Percentiles rank a stretch among this genome's conserved stretches.
phyloP scores from a whole-genome alignment of 2,888 invertebrate genomes.

The Harpalus rubripes region DNA sequence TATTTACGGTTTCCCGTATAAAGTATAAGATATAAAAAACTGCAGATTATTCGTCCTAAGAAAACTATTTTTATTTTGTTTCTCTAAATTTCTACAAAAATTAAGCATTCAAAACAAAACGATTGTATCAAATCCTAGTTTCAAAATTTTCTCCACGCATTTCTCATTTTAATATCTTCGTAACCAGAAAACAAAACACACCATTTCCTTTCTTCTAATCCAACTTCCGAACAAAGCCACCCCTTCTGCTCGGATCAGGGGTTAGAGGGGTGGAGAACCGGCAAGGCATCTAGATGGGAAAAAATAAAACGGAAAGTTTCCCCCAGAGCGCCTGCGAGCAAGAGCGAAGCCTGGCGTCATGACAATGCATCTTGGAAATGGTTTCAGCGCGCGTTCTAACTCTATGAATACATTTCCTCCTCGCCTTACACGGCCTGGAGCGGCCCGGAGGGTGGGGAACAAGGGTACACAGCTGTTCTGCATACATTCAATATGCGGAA shows the following conservation, averaged over 20 bases:
- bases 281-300: slow-evolving; percentile 61
- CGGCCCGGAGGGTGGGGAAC: slow-evolving; percentile 2
- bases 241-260: neutral
- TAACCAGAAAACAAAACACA: slow-evolving; percentile 6
- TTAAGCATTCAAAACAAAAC: neutral
- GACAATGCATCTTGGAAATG: slow-evolving; percentile 78
- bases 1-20: no score
- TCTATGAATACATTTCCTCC: slow-evolving; percentile 73
- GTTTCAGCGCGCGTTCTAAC: slow-evolving; percentile 72
- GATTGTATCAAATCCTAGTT: neutral
- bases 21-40: neutral
- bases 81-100: neutral
- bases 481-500: slow-evolving; percentile 56
- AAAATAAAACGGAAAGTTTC: slow-evolving; percentile 71
- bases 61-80: no score
- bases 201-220: slow-evolving; percentile 4
- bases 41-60: neutral
- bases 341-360: slow-evolving; percentile 72
- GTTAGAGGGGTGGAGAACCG: neutral
- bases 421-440: neutral
- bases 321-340: slow-evolving; percentile 75
- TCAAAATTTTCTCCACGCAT: neutral
- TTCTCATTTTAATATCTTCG: neutral
- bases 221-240: slow-evolving; percentile 4
- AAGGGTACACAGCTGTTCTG: slow-evolving; percentile 59